A percentile compares a stretch with the other conserved stretches of the same genome.
phyloP scores from a whole-genome alignment of 2,113 vertebrate species.

The Hippocampus comes region DNA sequence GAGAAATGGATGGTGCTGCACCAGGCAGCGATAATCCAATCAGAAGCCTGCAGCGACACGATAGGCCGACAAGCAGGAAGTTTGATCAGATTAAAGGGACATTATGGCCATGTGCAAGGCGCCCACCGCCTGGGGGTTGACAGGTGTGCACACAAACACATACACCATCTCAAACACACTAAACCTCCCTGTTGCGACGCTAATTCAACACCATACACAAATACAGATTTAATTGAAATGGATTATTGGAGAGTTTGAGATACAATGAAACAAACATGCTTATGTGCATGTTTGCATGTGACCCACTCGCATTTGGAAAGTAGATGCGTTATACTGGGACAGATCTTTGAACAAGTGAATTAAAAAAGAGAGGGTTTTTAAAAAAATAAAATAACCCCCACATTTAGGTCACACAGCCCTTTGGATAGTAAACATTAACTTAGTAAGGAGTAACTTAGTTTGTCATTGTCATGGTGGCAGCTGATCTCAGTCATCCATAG shows the following conservation, averaged over 20 bases:
- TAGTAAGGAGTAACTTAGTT: neutral
- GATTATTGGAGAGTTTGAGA: constrained; percentile 7
- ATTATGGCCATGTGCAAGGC: constrained; percentile 90
- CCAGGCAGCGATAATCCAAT: constrained; percentile 80
- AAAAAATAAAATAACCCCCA: too few relatives aligned
- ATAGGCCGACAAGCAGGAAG: constrained; percentile 93
- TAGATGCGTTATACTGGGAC: neutral
- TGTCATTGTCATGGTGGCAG: neutral
- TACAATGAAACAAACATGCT: constrained; percentile 13
- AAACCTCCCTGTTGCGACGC: constrained; percentile 48
- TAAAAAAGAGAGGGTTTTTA: too few relatives aligned
- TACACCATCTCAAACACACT: constrained; percentile 26
- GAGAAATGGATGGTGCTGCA: constrained; percentile 68
- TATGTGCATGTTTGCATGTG: constrained; percentile 3
- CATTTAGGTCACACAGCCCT: too few relatives aligned
- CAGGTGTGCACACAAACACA: constrained; percentile 43
- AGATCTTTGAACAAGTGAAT: too few relatives aligned
- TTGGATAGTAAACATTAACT: too few relatives aligned
- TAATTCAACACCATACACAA: constrained; percentile 36
- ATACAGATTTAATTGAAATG: constrained; percentile 28
- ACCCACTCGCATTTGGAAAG: neutral
- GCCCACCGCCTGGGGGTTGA: constrained; percentile 67
- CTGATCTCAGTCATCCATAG: neutral
- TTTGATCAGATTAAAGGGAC: constrained; percentile 94
- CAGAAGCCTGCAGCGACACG: constrained; percentile 90